phyloP scores from a whole-genome alignment of 2,888 invertebrate genomes.

The Hyles lineata region DNA sequence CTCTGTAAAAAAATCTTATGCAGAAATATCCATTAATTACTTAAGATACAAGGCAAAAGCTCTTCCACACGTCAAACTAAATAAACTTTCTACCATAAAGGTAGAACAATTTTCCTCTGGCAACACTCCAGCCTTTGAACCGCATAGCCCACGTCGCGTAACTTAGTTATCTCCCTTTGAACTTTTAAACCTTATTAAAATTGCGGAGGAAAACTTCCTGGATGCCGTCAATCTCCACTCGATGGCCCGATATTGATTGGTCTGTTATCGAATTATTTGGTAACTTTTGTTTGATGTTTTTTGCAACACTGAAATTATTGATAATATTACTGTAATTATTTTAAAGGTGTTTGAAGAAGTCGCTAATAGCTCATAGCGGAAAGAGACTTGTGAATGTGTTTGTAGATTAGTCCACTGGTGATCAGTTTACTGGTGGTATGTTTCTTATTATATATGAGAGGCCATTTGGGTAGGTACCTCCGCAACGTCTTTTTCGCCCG shows the following conservation, averaged over 20 bases:
- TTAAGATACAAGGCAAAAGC: not conserved
- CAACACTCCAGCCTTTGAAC: constrained; percentile 16
- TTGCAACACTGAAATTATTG: not conserved
- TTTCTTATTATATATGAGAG: no score
- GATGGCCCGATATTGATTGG: not conserved
- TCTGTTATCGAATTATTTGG: not conserved
- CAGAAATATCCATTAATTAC: not conserved
- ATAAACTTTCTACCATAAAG: not conserved
- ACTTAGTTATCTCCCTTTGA: constrained; percentile 9
- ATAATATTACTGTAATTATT: not conserved
- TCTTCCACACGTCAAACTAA: not conserved
- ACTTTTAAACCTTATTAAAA: not conserved
- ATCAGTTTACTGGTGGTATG: no score
- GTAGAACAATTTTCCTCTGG: constrained; percentile 7
- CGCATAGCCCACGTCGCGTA: not conserved
- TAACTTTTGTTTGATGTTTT: constrained; percentile 3
- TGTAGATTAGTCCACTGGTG: no score
- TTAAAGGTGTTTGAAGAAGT: not conserved
- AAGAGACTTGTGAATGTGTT: no score
- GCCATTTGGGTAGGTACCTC: no score
- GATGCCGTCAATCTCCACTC: not conserved
- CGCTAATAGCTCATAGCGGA: not conserved
- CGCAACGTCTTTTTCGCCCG: no score
- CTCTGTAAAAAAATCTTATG: not conserved
- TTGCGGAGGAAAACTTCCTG: not conserved